A percentile compares a stretch with the other conserved stretches of the same genome.
Evolutionary conservation across 37 sponge, comb jelly and placozoan species (phyloP).

Genomic region (Petrosia ficiformis): DNA sequence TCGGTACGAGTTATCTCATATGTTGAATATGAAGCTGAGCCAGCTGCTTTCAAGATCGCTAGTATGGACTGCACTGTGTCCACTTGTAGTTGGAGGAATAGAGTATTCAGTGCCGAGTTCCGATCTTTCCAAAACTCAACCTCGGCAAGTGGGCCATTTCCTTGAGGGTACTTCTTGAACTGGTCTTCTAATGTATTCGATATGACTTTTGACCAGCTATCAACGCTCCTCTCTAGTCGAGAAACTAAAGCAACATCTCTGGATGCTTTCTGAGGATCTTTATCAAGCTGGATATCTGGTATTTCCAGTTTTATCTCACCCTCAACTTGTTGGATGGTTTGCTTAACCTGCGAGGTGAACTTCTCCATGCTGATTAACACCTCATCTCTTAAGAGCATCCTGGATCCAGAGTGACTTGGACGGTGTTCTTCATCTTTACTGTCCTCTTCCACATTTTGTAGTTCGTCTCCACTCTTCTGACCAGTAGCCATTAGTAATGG

Average conservation of each 20-base stretch:
- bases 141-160: slow-evolving; percentile 93
- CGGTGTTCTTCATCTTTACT: not conserved
- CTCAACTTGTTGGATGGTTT: slow-evolving; percentile 91
- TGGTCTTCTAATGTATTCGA: slow-evolving; percentile 74
- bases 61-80: slow-evolving; percentile 65
- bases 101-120: slow-evolving; percentile 73
- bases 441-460: slow-evolving; percentile 11
- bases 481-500: slow-evolving; percentile 78
- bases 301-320: slow-evolving; percentile 93
- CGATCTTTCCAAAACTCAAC: slow-evolving; percentile 98
- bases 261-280: slow-evolving; percentile 31
- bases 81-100: slow-evolving; percentile 91
- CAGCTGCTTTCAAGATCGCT: slow-evolving; percentile 67
- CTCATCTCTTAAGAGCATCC: slow-evolving; percentile 84
- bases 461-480: slow-evolving; percentile 14
- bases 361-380: slow-evolving; percentile 92
- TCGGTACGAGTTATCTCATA: slow-evolving; percentile 89
- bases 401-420: slow-evolving; percentile 14
- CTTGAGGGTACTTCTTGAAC: slow-evolving; percentile 72
- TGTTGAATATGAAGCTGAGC: slow-evolving; percentile 53
- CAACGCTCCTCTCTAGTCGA: slow-evolving; percentile 70
- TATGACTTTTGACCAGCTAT: slow-evolving; percentile 80
- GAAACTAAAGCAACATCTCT: slow-evolving; percentile 61
- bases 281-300: slow-evolving; percentile 58
- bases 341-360: slow-evolving; percentile 79